These are phyloP conservation scores for Cerceris ruficornis DNA, from an alignment of 2,888 invertebrate species.

Conservation along the genomic window DNA sequence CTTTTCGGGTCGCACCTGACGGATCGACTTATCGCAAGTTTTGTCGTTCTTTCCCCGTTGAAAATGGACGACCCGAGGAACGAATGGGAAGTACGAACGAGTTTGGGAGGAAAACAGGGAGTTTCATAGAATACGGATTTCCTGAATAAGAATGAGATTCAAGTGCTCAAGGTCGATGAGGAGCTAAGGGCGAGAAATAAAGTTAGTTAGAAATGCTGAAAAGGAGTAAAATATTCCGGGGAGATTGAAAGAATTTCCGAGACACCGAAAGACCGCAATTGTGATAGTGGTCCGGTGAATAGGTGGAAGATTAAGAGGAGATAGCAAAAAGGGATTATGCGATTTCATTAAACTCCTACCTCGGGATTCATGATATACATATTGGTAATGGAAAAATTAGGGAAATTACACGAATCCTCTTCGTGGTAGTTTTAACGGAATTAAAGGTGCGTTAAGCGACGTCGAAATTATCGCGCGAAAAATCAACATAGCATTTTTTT, in stretches of 20 bases:
- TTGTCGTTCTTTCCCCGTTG: constrained; percentile 39
- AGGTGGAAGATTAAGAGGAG: constrained; percentile 51
- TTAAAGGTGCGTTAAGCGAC: too few species aligned
- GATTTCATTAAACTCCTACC: constrained; percentile 48
- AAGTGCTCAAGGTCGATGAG: constrained; percentile 55
- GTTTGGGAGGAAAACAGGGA: constrained; percentile 44
- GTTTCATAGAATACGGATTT: constrained; percentile 68
- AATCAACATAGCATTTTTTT: too few species aligned
- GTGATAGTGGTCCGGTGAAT: constrained; percentile 14
- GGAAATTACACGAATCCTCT: too few species aligned
- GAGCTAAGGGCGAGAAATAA: constrained; percentile 59
- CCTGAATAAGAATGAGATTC: constrained; percentile 68
- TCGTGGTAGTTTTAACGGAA: too few species aligned
- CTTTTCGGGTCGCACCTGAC: constrained; percentile 71
- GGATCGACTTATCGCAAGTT: constrained; percentile 74
- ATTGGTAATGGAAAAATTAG: constrained; percentile 40
- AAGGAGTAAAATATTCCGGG: constrained; percentile 52
- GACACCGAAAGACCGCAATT: constrained; percentile 26
- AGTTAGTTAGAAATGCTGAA: constrained; percentile 63
- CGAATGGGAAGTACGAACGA: constrained; percentile 41
- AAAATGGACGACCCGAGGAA: constrained; percentile 26
- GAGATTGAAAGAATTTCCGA: constrained; percentile 49
- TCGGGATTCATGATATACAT: constrained; percentile 38
- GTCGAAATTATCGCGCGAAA: too few species aligned
- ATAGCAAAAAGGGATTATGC: constrained; percentile 33